Percentiles rank a stretch among this genome's conserved stretches.
phyloP scores from a whole-genome alignment of 35 echinoderm and acorn worm genomes.

The Ophioderma brevispina region DNA sequence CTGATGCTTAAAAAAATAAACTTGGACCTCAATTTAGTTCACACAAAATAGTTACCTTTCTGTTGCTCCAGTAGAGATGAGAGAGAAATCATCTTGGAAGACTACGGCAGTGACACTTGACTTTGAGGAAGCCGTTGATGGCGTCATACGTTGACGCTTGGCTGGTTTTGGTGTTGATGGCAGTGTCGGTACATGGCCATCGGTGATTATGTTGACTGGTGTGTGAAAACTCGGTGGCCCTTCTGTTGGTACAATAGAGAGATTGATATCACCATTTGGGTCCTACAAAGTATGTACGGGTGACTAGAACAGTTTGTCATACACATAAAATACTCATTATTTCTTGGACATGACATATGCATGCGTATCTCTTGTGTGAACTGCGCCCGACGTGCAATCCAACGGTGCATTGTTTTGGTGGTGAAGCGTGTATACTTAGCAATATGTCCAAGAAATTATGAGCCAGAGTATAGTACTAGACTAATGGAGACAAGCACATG shows the following conservation, averaged over 20 bases:
- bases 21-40: not conserved
- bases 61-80: constrained; percentile 83
- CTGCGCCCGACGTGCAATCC: too few relatives aligned
- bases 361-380: too few relatives aligned
- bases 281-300: not conserved
- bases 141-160: constrained; percentile 49
- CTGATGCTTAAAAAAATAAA: not conserved
- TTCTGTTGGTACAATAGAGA: not conserved
- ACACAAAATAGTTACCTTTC: constrained; percentile 86
- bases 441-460: too few relatives aligned
- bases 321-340: too few relatives aligned
- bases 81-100: constrained; percentile 75
- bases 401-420: too few relatives aligned
- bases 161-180: constrained; percentile 42
- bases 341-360: too few relatives aligned
- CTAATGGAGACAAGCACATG: too few relatives aligned
- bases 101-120: constrained; percentile 87
- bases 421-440: too few relatives aligned
- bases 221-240: constrained; percentile 28
- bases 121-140: constrained; percentile 51
- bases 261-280: not conserved
- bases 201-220: constrained; percentile 59
- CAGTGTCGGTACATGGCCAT: constrained; percentile 58
- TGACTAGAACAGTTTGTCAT: too few relatives aligned
- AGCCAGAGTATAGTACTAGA: too few relatives aligned